These are phyloP conservation scores for Perca fluviatilis DNA, from an alignment of 2,113 vertebrate species.

Conservation along the genomic window DNA sequence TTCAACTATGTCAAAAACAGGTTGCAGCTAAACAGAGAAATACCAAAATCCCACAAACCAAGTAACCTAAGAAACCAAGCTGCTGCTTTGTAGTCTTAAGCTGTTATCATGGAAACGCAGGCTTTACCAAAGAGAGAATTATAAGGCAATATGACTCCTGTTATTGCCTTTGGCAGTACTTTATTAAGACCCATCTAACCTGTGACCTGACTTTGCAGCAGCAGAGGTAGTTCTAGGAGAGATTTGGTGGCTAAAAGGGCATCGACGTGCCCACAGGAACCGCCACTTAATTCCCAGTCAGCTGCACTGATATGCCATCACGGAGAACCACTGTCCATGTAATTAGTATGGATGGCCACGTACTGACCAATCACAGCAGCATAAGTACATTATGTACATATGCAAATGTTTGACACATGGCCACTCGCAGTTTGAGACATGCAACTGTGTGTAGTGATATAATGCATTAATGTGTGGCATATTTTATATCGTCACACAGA, in stretches of 20 bases:
- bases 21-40: conserved; percentile 28
- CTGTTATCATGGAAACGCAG: conserved; percentile 68
- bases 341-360: conserved; percentile 66
- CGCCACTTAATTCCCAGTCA: conserved; percentile 48
- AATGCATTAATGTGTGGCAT: conserved; percentile 10
- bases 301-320: conserved; percentile 45
- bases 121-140: conserved; percentile 58
- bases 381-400: conserved; percentile 69
- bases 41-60: conserved; percentile 21
- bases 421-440: conserved; percentile 47
- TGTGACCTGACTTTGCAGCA: conserved; percentile 58
- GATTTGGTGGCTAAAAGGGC: conserved; percentile 64
- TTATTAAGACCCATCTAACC: conserved; percentile 74
- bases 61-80: conserved; percentile 45
- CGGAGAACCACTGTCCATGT: conserved; percentile 40
- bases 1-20: conserved; percentile 24
- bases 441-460: conserved; percentile 39
- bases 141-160: conserved; percentile 58
- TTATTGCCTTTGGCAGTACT: conserved; percentile 71
- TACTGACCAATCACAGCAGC: conserved; percentile 32
- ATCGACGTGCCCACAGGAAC: conserved; percentile 46
- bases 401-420: conserved; percentile 47
- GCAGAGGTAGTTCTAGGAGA: conserved; percentile 37
- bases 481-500: not conserved
- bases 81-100: conserved; percentile 59